Base-by-base conservation (phyloP, 1,140 invertebrate species). In the Papilio polytes region DNA sequence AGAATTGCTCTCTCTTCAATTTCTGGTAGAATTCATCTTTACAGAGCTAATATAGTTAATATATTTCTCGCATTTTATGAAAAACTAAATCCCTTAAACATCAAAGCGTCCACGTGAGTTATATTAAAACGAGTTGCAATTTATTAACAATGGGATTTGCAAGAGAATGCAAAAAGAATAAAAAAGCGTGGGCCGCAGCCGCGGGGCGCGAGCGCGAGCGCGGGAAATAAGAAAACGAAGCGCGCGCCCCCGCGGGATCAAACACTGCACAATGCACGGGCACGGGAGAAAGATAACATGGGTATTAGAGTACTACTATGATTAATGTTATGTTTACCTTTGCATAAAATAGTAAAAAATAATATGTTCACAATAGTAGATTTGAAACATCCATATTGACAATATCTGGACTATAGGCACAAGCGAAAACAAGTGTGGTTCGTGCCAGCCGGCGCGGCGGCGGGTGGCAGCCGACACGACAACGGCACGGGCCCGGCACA, bases 91-190 rank as follows among this genome's bases (percentile, higher is more conserved):
- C 20, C 20, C 1, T 10, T 10, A 22, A 59, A n/a, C 53, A 18
- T 36, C 3, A 36, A 36, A 36, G 4, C 31, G 4, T 36, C 31
- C 4, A 3, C 4, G 4, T 36, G 31, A 56, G 53, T 56, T 48
- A 48, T 15, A 13, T 15, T 13, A 66, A 66, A 66, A 4, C 56
- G 20, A 59, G 1, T 59, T 70, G 63, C 26, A 70, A 70, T 31
- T 70, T 70, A 70, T 31, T 70, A 70, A 70, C 63, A 70, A 70
- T 70, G 63, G 63, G 63, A 70, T 15, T 70, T 70, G 63, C 13
- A 70, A 70, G 13, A 15, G 63, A 70, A 70, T 70, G 63, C 63
- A 70, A 70, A 70, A 70, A 70, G 63, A 31, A 31, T 15, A 31
- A 70, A 36, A 31, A 70, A 15, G 13, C 26, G 22, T 36, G 63